Base-by-base conservation (phyloP, 2,797 vertebrate species). In the Hypotaenidia okinawae region DNA sequence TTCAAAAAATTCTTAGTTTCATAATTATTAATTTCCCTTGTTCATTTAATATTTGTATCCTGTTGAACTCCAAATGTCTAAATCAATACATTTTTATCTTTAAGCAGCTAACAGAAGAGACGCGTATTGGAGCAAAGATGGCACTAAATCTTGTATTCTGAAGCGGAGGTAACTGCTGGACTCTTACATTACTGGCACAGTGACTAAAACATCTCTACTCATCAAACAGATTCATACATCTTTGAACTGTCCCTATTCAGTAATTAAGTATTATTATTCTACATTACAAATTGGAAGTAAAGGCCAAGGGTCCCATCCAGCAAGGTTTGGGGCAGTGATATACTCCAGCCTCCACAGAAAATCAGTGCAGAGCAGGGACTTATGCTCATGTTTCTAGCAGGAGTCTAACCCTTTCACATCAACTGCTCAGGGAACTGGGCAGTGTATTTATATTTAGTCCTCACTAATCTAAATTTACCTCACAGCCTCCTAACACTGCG, bases 371-470 rank as follows among this genome's bases (percentile, higher is more conserved):
- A 80, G 39, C 52, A 77, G 74, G 14, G 52, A 58, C 33, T 90
- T 57, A 30, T 0, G 0, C 30, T 73, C 70, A 6, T 82, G 11
- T 87, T 95, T 83, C 87, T 90, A 64, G 64, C 84, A 77, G 33
- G 47, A 94, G 14, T 64, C 54, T 25, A 80, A 41, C 32, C 18
- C 25, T 33, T 90, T 89, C 78, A 58, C 22, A 74, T 80, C 68
- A 77, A 16, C 57, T 58, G 43, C 62, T 75, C 66, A 62, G 68
- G 23, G 10, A 89, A 92, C 41, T 30, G 64, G 84, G 64, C 39
- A 77, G 28, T 33, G 14, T 80, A 10, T 72, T 94, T 94, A 91
- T 95, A 95, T 96, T 89, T 94, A 95, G 81, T 77, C 77, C 82
- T 73, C 12, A 4, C 51, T 87, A 64, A 90, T 82, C 95, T 87